These are phyloP conservation scores for Anthonomus grandis DNA, from an alignment of 1,140 invertebrate genomes.

Conservation along the genomic window DNA sequence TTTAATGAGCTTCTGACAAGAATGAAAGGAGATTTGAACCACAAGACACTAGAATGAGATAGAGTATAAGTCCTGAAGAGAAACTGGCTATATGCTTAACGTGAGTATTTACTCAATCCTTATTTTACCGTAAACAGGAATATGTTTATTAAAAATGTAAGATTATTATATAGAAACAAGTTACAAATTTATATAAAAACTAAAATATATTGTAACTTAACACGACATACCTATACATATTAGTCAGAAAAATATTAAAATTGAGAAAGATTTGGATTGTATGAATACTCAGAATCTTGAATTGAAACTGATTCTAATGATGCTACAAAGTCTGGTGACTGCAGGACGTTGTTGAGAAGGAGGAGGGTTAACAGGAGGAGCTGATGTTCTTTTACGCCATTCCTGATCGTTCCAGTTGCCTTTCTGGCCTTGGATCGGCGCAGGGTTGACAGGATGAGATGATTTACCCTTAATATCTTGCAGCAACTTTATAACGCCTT, in stretches of 20 bases:
- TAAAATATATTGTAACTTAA: no score
- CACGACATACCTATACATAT: no score
- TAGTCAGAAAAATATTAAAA: not conserved
- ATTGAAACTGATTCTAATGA: not conserved
- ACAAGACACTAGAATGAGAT: not conserved
- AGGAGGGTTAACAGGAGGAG: no score
- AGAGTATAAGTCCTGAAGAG: not conserved
- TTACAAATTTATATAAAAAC: no score
- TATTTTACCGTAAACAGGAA: not conserved
- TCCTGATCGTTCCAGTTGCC: not conserved
- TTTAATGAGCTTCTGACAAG: conserved; percentile 1
- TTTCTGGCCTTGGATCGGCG: not conserved
- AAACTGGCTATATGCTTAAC: no score
- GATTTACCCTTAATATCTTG: not conserved
- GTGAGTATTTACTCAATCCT: no score
- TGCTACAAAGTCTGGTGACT: not conserved
- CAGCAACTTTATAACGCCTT: not conserved
- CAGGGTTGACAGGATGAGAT: not conserved
- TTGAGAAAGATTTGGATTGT: not conserved
- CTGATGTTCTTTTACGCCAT: no score
- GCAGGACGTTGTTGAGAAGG: not conserved
- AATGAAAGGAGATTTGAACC: no score
- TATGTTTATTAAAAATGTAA: not conserved
- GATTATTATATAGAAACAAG: not conserved
- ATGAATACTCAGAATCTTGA: not conserved